phyloP scores from a whole-genome alignment of 2,888 invertebrate genomes.

The Keiferia lycopersicella region DNA sequence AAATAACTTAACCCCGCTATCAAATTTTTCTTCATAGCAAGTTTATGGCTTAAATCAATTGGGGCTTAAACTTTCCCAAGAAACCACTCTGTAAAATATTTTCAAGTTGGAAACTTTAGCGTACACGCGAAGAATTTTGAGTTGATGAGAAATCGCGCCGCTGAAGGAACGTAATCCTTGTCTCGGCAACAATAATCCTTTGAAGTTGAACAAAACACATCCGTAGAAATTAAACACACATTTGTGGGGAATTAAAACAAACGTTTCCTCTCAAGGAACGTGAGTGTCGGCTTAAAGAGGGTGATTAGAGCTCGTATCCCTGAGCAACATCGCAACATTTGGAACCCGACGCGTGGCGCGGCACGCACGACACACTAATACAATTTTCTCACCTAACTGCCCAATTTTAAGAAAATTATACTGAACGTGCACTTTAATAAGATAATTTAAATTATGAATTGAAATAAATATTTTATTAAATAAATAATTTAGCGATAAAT shows the following conservation, averaged over 20 bases:
- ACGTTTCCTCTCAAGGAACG: conserved; percentile 53
- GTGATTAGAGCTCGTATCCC: conserved; percentile 64
- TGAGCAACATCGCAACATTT: conserved; percentile 35
- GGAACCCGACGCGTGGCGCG: conserved; percentile 28
- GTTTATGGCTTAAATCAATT: conserved; percentile 1
- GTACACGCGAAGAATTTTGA: conserved; percentile 5
- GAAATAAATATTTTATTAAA: too few species aligned
- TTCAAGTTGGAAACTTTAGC: not conserved
- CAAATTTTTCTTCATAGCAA: not conserved
- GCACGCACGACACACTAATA: conserved; percentile 45
- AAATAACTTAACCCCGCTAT: not conserved
- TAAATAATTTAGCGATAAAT: too few species aligned
- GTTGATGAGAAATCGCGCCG: not conserved
- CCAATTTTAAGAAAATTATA: not conserved
- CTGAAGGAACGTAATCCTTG: conserved; percentile 39
- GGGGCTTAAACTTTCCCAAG: not conserved
- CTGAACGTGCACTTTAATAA: too few species aligned
- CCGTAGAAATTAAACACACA: conserved; percentile 67
- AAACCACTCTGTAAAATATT: not conserved
- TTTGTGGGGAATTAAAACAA: conserved; percentile 72
- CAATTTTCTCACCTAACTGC: not conserved
- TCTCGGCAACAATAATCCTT: conserved; percentile 51
- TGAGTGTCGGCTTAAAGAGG: conserved; percentile 42
- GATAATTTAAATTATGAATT: too few species aligned
- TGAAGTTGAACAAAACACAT: conserved; percentile 67